These are phyloP conservation scores for Aphidius ervi DNA, from an alignment of 1,140 invertebrate genomes.

Conservation along the genomic window DNA sequence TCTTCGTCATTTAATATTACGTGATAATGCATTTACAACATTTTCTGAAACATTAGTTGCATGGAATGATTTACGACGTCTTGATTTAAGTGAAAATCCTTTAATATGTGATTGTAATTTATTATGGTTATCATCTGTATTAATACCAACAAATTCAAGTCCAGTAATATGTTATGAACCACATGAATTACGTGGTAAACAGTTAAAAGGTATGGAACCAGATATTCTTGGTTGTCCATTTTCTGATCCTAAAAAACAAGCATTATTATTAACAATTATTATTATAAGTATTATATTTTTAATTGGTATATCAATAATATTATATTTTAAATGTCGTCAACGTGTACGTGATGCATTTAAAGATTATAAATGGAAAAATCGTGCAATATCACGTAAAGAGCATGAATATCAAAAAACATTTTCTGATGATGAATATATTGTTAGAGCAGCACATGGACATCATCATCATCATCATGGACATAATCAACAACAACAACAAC, in stretches of 20 bases:
- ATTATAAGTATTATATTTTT: slow-evolving; percentile 65
- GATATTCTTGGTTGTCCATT: slow-evolving; percentile 78
- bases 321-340: slow-evolving; percentile 73
- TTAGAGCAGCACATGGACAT: slow-evolving; percentile 54
- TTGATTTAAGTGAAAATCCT: slow-evolving; percentile 80
- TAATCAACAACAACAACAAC: slow-evolving; percentile 57
- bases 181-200: slow-evolving; percentile 63
- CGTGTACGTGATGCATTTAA: slow-evolving; percentile 73
- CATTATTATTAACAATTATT: slow-evolving; percentile 70
- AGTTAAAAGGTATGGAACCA: slow-evolving; percentile 63
- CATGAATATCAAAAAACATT: slow-evolving; percentile 85
- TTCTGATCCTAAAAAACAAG: slow-evolving; percentile 68
- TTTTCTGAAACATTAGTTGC: slow-evolving; percentile 72
- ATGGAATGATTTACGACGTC: slow-evolving; percentile 70
- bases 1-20: slow-evolving; percentile 67
- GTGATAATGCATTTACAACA: slow-evolving; percentile 72
- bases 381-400: slow-evolving; percentile 72
- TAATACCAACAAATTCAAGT: slow-evolving; percentile 67
- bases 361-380: slow-evolving; percentile 76
- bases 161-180: slow-evolving; percentile 73
- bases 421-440: slow-evolving; percentile 78
- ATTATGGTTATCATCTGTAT: slow-evolving; percentile 74
- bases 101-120: slow-evolving; percentile 76
- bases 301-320: slow-evolving; percentile 63
- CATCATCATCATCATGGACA: slow-evolving; percentile 42